phyloP scores from a whole-genome alignment of 2,888 invertebrate genomes.

The Eupithecia abbreviata region DNA sequence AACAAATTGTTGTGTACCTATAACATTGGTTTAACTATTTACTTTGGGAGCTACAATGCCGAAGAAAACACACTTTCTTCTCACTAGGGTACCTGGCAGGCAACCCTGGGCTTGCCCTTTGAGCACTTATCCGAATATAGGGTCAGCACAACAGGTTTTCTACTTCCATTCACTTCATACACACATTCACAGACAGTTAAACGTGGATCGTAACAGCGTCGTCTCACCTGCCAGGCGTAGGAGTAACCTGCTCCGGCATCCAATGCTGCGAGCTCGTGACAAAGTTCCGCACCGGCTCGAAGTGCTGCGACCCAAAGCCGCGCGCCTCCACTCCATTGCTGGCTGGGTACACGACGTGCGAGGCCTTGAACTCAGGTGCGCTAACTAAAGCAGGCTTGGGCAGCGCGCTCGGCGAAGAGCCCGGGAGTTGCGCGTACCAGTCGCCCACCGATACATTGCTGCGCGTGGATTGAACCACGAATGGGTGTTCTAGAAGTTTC shows the following conservation, averaged over 20 bases:
- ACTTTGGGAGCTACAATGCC: too few relatives aligned
- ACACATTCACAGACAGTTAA: neutral
- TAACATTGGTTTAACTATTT: too few relatives aligned
- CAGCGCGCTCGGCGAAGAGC: constrained; percentile 72
- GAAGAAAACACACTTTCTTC: too few relatives aligned
- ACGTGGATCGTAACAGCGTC: neutral
- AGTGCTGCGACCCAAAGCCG: constrained; percentile 69
- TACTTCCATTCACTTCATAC: neutral
- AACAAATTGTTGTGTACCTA: too few relatives aligned
- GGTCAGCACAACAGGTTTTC: too few relatives aligned
- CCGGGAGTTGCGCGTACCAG: constrained; percentile 88
- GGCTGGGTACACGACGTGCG: constrained; percentile 34
- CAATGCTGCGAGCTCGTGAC: constrained; percentile 72
- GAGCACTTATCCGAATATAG: too few relatives aligned
- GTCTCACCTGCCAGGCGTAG: constrained; percentile 68
- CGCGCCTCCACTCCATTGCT: constrained; percentile 57
- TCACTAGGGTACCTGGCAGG: too few relatives aligned
- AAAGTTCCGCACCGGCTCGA: constrained; percentile 65
- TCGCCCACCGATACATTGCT: constrained; percentile 89
- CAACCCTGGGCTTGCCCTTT: too few relatives aligned
- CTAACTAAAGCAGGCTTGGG: constrained; percentile 64
- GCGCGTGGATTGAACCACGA: constrained; percentile 91
- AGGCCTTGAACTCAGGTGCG: constrained; percentile 19
- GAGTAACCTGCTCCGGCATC: constrained; percentile 74
- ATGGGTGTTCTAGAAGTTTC: constrained; percentile 93